Evolutionary conservation across 2,797 vertebrate genomes (phyloP), one percentile per base, ranked within the genome.

Genomic region (Sebastiscus albofasciatus): DNA sequence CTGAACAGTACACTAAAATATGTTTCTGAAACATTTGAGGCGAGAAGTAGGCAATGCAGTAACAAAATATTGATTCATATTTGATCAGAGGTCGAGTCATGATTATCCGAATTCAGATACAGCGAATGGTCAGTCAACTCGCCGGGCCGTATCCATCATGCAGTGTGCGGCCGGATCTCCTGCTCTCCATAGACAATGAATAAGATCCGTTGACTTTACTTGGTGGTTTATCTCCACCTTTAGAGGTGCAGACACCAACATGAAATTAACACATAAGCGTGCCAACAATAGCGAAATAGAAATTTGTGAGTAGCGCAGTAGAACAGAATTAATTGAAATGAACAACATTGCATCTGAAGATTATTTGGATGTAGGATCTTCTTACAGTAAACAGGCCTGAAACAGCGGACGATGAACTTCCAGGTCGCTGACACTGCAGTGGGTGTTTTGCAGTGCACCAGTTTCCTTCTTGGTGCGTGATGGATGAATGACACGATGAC

Each of bases 381-480:
- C 24, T 42, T 29, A n/a, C 22, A 22, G 26, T 54, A 26, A 71
- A 34, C 5, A 65, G 54, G 26, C 84, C 68, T 27, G 46, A 59
- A 52, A 81, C 65, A 59, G 49, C 24, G 75, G 70, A 61, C 58
- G 2, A 49, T 24, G 71, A 75, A 73, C 65, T 82, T 82, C 79
- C 75, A 77, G 81, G 81, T 87, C 77, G 66, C 70, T 74, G 60
- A 31, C 56, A 31, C 13, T 69, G 8, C 67, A 70, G 62, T 3
- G 26, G 68, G 49, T n/a, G 39, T 78, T 74, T 55, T 55, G 5
- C 59, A 33, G 55, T 49, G 24, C 9, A 64, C 59, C 20, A 67
- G 34, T 81, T 77, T 80, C 52, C 42, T 24, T 36, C n/a, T 29
- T 61, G 33, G 22, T 65, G 74, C 58, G 36, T 59, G 46, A 72